A percentile compares a stretch with the other conserved stretches of the same genome.
phyloP scores from a whole-genome alignment of 2,797 vertebrate genomes.

The Pseudochromis fuscus region DNA sequence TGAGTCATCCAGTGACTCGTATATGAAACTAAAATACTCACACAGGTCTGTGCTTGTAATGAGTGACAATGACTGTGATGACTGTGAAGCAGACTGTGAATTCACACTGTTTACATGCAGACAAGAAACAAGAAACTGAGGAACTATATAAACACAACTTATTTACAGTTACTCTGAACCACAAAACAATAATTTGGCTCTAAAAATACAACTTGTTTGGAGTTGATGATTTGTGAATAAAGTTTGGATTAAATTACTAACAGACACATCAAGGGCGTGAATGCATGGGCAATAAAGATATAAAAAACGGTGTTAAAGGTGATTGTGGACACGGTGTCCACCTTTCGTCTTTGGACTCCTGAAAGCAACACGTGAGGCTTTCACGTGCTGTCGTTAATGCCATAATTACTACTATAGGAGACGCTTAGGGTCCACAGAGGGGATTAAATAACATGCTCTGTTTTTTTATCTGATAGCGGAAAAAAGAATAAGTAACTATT shows the following conservation, averaged over 20 bases:
- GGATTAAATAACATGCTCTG: not conserved
- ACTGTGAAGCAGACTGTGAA: too few species aligned
- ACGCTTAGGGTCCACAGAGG: not conserved
- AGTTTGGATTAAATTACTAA: not conserved
- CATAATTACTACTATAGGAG: fast-evolving
- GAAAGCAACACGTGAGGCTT: conserved; percentile 2
- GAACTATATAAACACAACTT: not conserved
- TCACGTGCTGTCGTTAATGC: conserved; percentile 20
- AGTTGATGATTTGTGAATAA: not conserved
- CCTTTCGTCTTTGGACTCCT: not conserved
- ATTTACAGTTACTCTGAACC: not conserved
- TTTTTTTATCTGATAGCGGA: too few species aligned
- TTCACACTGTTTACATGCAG: conserved; percentile 18
- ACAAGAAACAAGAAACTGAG: not conserved
- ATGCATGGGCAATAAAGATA: not conserved
- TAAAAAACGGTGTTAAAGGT: not conserved
- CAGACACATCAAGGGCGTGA: not conserved
- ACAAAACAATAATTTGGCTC: too few species aligned
- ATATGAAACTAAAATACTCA: conserved; percentile 1
- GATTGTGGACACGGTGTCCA: conserved; percentile 25
- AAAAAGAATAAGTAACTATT: not conserved
- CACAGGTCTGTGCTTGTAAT: conserved; percentile 4
- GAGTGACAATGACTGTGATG: not conserved
- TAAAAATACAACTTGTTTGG: not conserved
- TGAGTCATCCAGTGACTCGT: not conserved